A percentile compares a stretch with the other conserved stretches of the same genome.
These are phyloP conservation scores for Podabrus alpinus DNA, from an alignment of 2,888 invertebrate genomes.

Conservation along the genomic window DNA sequence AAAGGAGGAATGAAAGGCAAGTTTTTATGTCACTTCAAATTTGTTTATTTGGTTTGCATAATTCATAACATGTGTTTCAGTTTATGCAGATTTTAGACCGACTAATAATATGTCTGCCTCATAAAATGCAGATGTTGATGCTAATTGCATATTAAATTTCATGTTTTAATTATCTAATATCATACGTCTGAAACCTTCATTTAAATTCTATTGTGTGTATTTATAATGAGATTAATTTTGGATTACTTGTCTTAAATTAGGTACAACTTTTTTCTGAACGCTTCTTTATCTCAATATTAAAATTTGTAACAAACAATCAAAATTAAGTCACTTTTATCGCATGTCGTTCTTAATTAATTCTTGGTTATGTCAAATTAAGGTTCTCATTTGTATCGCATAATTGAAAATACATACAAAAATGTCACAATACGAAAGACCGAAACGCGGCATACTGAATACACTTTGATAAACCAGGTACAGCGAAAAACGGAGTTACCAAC, in stretches of 20 bases:
- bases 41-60: slow-evolving; percentile 35
- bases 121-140: slow-evolving; percentile 41
- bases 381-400: not conserved
- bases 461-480: too few species aligned
- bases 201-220: not conserved
- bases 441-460: too few species aligned
- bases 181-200: slow-evolving; percentile 20
- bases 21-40: slow-evolving; percentile 33
- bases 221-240: not conserved
- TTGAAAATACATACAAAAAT: not conserved
- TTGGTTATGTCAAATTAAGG: not conserved
- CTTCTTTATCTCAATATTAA: not conserved
- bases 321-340: not conserved
- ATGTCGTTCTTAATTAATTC: not conserved
- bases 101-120: slow-evolving; percentile 36
- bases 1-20: slow-evolving; percentile 16
- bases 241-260: not conserved
- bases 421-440: not conserved
- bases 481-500: too few species aligned
- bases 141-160: slow-evolving; percentile 45
- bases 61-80: slow-evolving; percentile 33
- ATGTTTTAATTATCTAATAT: slow-evolving; percentile 25
- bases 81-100: slow-evolving; percentile 29
- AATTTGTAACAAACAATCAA: not conserved
- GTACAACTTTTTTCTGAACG: not conserved